phyloP scores from a whole-genome alignment of 2,113 vertebrate genomes.

The Oreamnos americanus region DNA sequence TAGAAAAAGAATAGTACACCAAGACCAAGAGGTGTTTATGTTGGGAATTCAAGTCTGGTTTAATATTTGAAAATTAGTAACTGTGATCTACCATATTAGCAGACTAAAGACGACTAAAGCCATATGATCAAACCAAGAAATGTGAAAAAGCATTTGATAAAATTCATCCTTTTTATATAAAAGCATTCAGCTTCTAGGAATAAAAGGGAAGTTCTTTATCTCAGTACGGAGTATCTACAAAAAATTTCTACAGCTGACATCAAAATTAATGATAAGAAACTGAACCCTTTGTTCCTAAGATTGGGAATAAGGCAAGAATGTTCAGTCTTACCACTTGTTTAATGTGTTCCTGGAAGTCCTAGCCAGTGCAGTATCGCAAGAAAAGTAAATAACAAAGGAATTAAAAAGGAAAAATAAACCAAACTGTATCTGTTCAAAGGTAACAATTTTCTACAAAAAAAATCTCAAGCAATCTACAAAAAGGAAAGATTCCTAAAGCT shows the following conservation, averaged over 20 bases:
- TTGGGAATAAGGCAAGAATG: background rate
- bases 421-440: background rate
- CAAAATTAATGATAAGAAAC: background rate
- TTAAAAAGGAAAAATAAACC: background rate
- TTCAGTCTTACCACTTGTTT: background rate
- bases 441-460: background rate
- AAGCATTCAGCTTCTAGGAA: background rate
- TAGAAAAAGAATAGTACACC: background rate
- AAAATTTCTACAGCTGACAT: background rate
- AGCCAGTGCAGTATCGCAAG: background rate
- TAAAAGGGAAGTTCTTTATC: background rate
- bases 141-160: background rate
- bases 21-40: background rate
- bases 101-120: constrained; percentile 7
- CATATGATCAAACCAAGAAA: background rate
- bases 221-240: background rate
- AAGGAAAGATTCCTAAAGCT: background rate
- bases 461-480: background rate
- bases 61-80: background rate
- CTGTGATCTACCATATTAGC: background rate
- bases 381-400: background rate
- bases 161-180: background rate
- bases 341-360: background rate
- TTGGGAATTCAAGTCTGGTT: background rate
- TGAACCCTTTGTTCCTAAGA: background rate